These are phyloP conservation scores for Elanoides forficatus DNA, from an alignment of 2,113 vertebrate genomes.

Conservation along the genomic window DNA sequence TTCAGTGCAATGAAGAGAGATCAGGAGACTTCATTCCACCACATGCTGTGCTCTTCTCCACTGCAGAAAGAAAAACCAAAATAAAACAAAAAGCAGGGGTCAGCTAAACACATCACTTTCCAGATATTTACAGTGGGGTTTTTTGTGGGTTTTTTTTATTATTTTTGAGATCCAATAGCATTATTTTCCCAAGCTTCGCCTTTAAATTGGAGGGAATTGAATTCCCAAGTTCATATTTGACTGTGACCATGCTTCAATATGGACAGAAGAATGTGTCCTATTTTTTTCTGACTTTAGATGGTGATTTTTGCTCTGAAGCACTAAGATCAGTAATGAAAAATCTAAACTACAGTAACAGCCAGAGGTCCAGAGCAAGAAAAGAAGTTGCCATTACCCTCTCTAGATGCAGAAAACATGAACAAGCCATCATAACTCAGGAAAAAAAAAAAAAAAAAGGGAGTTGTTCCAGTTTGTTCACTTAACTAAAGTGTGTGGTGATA, in stretches of 20 bases:
- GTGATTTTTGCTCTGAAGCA: not conserved
- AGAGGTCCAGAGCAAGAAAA: not conserved
- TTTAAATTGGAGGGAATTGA: not conserved
- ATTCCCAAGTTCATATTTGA: not conserved
- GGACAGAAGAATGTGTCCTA: not conserved
- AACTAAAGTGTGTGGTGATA: not conserved
- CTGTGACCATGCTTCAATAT: not conserved
- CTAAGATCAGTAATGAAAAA: not conserved
- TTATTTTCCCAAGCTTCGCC: not conserved
- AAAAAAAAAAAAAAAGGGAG: not conserved
- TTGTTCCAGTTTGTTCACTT: not conserved
- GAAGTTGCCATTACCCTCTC: not conserved
- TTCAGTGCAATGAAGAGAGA: not conserved
- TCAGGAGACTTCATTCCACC: not conserved
- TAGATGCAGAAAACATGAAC: not conserved
- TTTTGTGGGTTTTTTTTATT: not conserved
- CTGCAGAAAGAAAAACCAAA: not conserved
- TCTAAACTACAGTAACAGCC: not conserved
- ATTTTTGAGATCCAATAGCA: not conserved
- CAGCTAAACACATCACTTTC: not conserved
- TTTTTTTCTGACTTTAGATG: not conserved
- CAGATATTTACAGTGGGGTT: not conserved
- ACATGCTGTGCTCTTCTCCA: not conserved
- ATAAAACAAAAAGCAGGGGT: not conserved
- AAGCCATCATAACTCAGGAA: not conserved